These are phyloP conservation scores for Eclectus roratus DNA, from an alignment of 2,113 vertebrate species.

Conservation along the genomic window DNA sequence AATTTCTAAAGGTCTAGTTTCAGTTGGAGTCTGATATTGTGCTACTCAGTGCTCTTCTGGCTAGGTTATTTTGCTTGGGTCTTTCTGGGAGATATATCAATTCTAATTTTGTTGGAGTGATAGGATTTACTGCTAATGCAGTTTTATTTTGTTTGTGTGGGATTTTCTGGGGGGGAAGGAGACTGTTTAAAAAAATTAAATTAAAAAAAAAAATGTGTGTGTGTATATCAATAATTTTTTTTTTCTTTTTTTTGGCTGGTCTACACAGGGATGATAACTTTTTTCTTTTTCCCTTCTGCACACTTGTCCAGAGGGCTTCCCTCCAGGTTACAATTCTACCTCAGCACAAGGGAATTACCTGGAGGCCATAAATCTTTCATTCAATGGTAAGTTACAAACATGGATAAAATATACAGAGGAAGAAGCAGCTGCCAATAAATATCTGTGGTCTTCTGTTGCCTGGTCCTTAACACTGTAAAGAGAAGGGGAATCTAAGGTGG, in stretches of 20 bases:
- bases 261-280: neutral
- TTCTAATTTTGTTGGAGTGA: neutral
- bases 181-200: neutral
- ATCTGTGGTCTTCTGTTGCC: neutral
- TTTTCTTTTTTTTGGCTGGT: neutral
- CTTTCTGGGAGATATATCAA: neutral
- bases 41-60: neutral
- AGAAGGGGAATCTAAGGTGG: neutral
- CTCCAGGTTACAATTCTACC: constrained; percentile 90
- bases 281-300: neutral
- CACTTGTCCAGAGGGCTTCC: constrained; percentile 85
- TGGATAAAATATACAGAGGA: neutral
- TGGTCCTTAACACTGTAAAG: neutral
- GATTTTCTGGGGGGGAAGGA: neutral
- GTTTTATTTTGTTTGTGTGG: neutral
- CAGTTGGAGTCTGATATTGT: neutral
- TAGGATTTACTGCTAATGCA: neutral
- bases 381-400: constrained; percentile 84
- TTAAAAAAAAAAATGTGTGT: neutral
- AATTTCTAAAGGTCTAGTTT: neutral
- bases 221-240: too few relatives aligned
- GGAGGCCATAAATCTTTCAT: constrained; percentile 97
- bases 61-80: neutral
- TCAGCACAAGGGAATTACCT: constrained; percentile 96
- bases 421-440: neutral